Base-by-base conservation (phyloP, 2,113 vertebrate genomes). In the Pogonocichla stellata region DNA sequence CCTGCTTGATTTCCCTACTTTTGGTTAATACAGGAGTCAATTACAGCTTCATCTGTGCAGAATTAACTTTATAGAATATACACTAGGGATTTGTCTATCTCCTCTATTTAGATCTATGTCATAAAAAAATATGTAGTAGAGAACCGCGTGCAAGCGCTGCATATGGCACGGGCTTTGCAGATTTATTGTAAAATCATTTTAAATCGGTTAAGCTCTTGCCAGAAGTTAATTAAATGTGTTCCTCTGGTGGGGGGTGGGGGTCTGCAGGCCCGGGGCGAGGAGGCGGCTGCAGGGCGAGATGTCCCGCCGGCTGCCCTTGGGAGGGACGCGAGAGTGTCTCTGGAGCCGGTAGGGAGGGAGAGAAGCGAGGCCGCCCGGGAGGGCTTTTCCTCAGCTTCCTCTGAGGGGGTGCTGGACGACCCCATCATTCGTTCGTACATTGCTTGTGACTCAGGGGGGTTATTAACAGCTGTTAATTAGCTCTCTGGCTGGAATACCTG, bases 21-120 rank as follows among this genome's bases (percentile, higher is more conserved):
- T 97, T 97, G 97, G 97, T 97, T 98, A 97, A 97, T 94, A 95
- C 86, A 10, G 94, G 79, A 96, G 97, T 97, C 97, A 98, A 97
- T 98, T 98, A 98, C 96, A 97, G 97, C 97, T 98, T 98, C 97
- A 97, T 97, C 97, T 97, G 97, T 96, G 95, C 96, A 97, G 97
- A 97, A 98, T 98, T 98, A 98, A 98, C 98, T 98, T 97, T 97
- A 97, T 95, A 96, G 96, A 95, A 94, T 91, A 83, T 95, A 96
- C 97, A 95, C 97, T 12, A 53, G 98, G 97, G 96, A 97, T 97
- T 98, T 97, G 95, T 91, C 97, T 98, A 78, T 95, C 96, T 97
- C 95, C 73, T 92, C 96, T 95, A 88, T 97, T 98, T 98, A 97
- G 97, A 97, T 97, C 94, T 92, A 94, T 96, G 96, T 95, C 96